Base-by-base conservation (phyloP, 2,797 vertebrate genomes). In the Denticeps clupeoides region DNA sequence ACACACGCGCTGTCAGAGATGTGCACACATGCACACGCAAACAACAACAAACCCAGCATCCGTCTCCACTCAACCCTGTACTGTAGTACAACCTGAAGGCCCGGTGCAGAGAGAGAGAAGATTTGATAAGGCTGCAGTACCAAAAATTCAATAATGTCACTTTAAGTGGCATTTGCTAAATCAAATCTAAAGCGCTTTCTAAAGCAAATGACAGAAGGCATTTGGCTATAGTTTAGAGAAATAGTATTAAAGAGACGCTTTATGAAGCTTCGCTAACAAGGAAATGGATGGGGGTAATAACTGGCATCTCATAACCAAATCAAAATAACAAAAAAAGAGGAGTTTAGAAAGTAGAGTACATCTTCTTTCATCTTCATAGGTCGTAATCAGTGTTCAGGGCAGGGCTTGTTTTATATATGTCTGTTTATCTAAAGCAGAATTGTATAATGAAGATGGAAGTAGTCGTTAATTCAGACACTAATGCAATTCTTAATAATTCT, bases 121-220 rank as follows among this genome's bases (percentile, higher is more conserved):
- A 62, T 57, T 51, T 37, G 41, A 65, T 55, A 55, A 42, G 50
- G 46, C 59, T 33, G 40, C 50, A 37, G 41, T 51, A 8, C 54
- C 45, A 24, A 8, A 28, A 58, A 65, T 65, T 53, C 50, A 59
- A 59, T 65, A 62, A 59, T 29, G 53, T 46, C 54, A 49, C 35
- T 59, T 56, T 57, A 59, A 59, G 51, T 62, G 55, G 48, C 56
- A 62, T 65, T 65, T 59, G 56, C 38, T 3, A 54, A 60, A 62
- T 59, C 56, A 37, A 61, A 65, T 62, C 59, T 62, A 48, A 62
- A 56, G 59, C 5, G 18, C 45, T 62, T 49, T 59, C 40, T 41
- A 51, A 51, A 45, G 32, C 40, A 55, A 41, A 56, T 50, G 59
- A 49, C 55, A 58, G 49, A 58, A 56, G 27, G 24, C 31, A 31